Conservation (phyloP, 30 jellyfish, hydroid and myxozoan genomes). For the Aurelia aurita complex sp. Pacific region DNA sequence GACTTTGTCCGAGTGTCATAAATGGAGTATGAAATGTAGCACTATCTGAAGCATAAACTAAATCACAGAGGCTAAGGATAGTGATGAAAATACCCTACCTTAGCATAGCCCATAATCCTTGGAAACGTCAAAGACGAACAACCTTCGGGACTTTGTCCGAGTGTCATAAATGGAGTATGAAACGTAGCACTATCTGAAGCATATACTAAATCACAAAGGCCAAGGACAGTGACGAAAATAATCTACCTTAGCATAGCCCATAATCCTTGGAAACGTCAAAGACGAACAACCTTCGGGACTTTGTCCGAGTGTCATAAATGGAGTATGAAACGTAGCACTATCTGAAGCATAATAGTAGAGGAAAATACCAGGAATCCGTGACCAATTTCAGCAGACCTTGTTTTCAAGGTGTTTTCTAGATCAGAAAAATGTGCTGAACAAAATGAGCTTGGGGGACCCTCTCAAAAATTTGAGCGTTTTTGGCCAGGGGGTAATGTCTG, state of each 20-base stretch:
- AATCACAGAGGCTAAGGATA: constrained; percentile 84
- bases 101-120: constrained; percentile 95
- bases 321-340: constrained; percentile 94
- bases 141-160: constrained; percentile 98
- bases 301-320: constrained; percentile 95
- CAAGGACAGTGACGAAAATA: constrained; percentile 66
- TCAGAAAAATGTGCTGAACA: too few species aligned
- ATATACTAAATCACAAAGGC: constrained; percentile 92
- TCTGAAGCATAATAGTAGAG: constrained; percentile 54
- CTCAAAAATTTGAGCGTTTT: too few species aligned
- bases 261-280: constrained; percentile 83
- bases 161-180: constrained; percentile 95
- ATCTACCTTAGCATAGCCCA: constrained; percentile 95
- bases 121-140: constrained; percentile 94
- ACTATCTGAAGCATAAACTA: constrained; percentile 85
- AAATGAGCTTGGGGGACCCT: too few species aligned
- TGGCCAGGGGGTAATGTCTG: too few species aligned
- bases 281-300: constrained; percentile 99
- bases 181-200: constrained; percentile 90
- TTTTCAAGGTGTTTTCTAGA: too few species aligned
- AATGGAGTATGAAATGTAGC: constrained; percentile 98
- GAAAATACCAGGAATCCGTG: too few species aligned
- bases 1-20: constrained; percentile 94
- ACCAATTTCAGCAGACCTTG: too few species aligned
- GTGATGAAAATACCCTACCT: constrained; percentile 63